These are phyloP conservation scores for Pycnonotus jocosus DNA, from an alignment of 2,113 vertebrate genomes.

Conservation along the genomic window DNA sequence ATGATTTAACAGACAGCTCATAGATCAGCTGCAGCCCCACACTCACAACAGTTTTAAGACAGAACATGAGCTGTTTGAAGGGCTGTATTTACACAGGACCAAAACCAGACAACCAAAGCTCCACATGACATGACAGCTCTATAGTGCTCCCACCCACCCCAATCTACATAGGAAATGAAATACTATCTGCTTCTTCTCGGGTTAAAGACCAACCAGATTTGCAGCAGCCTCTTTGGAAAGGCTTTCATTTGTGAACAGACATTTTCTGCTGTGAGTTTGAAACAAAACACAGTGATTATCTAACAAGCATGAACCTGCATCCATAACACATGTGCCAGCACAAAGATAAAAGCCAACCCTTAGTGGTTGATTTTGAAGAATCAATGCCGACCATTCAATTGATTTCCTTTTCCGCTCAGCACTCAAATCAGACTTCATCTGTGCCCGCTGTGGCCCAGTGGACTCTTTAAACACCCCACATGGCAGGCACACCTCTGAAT, in stretches of 20 bases:
- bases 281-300: neutral
- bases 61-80: neutral
- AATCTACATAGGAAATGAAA: neutral
- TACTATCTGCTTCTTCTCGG: neutral
- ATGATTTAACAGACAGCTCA: neutral
- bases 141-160: neutral
- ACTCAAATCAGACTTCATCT: neutral
- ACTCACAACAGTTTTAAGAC: neutral
- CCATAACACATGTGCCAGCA: neutral
- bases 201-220: neutral
- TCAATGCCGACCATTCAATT: neutral
- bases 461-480: neutral
- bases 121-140: neutral
- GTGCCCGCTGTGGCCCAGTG: neutral
- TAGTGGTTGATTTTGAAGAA: neutral
- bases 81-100: neutral
- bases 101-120: neutral
- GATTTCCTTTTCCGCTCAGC: neutral
- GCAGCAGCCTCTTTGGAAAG: neutral
- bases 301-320: constrained; percentile 39
- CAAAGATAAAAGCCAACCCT: constrained; percentile 5
- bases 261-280: neutral
- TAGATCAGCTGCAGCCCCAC: neutral
- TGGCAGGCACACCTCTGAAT: neutral
- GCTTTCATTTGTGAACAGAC: neutral